Percentiles rank a stretch among this genome's conserved stretches.
Conservation (phyloP, 1,140 invertebrate species). For the Neotoxoptera formosana region DNA sequence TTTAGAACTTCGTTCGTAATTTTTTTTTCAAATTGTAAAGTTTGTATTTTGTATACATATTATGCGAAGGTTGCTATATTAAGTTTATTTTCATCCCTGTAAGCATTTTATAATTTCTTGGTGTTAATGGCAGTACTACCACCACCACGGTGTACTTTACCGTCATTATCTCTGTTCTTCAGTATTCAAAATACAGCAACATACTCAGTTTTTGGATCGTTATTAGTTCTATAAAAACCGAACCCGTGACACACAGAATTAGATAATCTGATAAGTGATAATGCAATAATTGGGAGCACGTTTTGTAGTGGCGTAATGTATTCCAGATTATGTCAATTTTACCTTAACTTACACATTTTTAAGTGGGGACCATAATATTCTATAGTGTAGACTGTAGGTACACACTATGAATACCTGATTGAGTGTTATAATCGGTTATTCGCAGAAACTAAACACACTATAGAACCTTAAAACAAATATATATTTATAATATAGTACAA, state of each 20-base stretch:
- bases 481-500: too few species aligned
- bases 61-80: background rate
- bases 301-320: too few species aligned
- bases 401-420: too few species aligned
- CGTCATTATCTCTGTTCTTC: background rate
- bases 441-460: too few species aligned
- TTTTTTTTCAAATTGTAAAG: background rate
- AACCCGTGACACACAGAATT: background rate
- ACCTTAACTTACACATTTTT: background rate
- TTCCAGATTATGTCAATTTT: background rate
- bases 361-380: too few species aligned
- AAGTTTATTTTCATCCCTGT: background rate
- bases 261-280: background rate
- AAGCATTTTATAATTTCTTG: background rate
- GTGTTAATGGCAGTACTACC: background rate
- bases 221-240: background rate
- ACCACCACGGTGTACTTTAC: background rate
- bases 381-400: too few species aligned
- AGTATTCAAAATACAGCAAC: conserved; percentile 2
- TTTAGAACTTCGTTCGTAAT: background rate
- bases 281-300: background rate
- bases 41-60: background rate
- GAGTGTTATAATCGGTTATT: too few species aligned
- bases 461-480: background rate
- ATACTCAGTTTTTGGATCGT: background rate